Conservation (phyloP, 2,888 invertebrate genomes). For the Lithophane leautieri region DNA sequence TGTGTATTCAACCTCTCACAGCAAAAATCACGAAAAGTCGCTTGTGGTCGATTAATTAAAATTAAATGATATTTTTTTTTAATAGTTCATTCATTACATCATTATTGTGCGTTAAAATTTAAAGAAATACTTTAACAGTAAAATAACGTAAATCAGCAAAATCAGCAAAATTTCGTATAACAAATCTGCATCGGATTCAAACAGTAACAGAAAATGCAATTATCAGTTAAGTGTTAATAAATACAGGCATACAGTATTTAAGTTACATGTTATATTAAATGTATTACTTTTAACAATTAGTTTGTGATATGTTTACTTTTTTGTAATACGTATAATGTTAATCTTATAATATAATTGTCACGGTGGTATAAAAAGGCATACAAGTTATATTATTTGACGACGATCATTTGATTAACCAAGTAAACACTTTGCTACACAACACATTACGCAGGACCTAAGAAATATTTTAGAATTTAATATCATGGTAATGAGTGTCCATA, state of each 20-base stretch:
- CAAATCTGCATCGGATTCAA: neutral
- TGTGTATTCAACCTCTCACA: too few relatives aligned
- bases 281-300: constrained; percentile 65
- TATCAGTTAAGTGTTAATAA: constrained; percentile 40
- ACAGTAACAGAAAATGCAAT: constrained; percentile 30
- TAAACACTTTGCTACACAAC: constrained; percentile 18
- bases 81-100: too few relatives aligned
- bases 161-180: neutral
- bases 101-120: neutral
- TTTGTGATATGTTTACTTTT: constrained; percentile 73
- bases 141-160: too few relatives aligned
- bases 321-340: constrained; percentile 66
- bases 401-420: constrained; percentile 40
- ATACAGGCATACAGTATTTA: constrained; percentile 61
- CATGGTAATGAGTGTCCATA: neutral
- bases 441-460: neutral
- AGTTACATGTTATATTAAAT: constrained; percentile 60
- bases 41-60: too few relatives aligned
- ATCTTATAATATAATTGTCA: constrained; percentile 65
- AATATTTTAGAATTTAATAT: constrained; percentile 19
- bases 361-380: constrained; percentile 68
- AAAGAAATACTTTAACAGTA: too few relatives aligned
- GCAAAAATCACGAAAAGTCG: too few relatives aligned
- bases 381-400: constrained; percentile 57
- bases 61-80: too few relatives aligned